phyloP scores from a whole-genome alignment of 1,140 invertebrate genomes.

The Plectus sambesii region DNA sequence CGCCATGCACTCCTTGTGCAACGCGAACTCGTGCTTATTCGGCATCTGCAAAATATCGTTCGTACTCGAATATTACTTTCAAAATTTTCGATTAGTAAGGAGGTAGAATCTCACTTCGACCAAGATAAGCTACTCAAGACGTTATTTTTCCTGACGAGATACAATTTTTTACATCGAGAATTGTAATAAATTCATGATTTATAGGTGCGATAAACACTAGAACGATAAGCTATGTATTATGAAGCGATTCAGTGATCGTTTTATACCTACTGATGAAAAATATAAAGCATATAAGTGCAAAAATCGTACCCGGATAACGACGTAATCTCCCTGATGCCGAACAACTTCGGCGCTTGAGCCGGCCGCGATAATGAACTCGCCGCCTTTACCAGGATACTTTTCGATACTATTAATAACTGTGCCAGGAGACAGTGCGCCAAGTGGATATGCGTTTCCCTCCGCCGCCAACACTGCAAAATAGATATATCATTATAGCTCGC shows the following conservation, averaged over 20 bases:
- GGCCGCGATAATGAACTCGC: conserved; percentile 62
- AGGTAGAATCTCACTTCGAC: conserved; percentile 48
- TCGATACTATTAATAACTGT: conserved; percentile 72
- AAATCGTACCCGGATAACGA: conserved; percentile 57
- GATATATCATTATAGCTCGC: not conserved
- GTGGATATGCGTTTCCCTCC: conserved; percentile 82
- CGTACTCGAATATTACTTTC: conserved; percentile 25
- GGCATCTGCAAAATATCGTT: conserved; percentile 45
- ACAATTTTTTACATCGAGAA: conserved; percentile 2
- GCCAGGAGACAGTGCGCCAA: conserved; percentile 78
- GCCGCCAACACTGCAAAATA: conserved; percentile 28
- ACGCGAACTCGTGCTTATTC: conserved; percentile 68
- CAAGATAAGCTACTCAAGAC: no score
- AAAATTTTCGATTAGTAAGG: conserved; percentile 48
- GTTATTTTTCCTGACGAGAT: no score
- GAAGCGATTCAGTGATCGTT: no score
- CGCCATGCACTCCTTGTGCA: conserved; percentile 72
- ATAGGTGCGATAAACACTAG: no score
- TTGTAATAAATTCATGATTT: no score
- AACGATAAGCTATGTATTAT: no score
- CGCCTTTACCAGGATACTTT: conserved; percentile 48
- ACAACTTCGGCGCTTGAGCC: conserved; percentile 65
- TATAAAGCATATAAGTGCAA: conserved; percentile 3
- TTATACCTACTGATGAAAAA: no score
- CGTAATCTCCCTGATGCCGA: conserved; percentile 59